Evolutionary conservation across 2,113 vertebrate genomes (phyloP).

Genomic region (Lontra canadensis): DNA sequence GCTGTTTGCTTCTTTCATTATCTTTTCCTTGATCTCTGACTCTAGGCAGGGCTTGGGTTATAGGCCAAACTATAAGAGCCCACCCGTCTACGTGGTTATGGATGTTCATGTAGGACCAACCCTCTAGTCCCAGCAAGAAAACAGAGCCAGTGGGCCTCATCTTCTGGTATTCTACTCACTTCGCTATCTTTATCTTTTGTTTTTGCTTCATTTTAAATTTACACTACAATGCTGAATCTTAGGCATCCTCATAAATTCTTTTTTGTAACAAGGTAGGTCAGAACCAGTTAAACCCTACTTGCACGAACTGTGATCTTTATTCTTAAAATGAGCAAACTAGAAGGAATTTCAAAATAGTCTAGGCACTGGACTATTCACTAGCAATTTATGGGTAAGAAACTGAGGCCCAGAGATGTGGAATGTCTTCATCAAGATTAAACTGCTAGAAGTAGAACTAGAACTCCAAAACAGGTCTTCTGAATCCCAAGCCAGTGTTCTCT

Average conservation of each 20-base stretch:
- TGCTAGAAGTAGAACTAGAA: background rate
- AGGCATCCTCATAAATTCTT: background rate
- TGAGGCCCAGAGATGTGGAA: background rate
- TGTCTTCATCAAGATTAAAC: background rate
- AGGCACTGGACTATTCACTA: background rate
- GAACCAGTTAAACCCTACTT: conserved; percentile 25
- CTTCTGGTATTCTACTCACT: background rate
- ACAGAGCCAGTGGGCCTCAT: background rate
- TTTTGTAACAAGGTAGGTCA: background rate
- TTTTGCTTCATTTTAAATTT: conserved; percentile 42
- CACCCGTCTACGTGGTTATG: background rate
- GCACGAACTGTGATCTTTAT: background rate
- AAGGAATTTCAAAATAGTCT: conserved; percentile 33
- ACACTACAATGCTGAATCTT: background rate
- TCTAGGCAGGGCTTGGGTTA: background rate
- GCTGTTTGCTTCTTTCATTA: background rate
- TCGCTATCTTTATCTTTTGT: background rate
- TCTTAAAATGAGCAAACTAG: background rate
- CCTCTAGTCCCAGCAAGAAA: background rate
- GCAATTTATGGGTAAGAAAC: background rate
- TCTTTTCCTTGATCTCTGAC: background rate
- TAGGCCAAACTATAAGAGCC: background rate
- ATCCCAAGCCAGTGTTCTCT: background rate
- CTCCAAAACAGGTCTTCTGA: background rate
- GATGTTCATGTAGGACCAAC: background rate